Evolutionary conservation across 2,797 vertebrate genomes (phyloP), one percentile per base, ranked within the genome.

Genomic region (Chrysocyon brachyurus): DNA sequence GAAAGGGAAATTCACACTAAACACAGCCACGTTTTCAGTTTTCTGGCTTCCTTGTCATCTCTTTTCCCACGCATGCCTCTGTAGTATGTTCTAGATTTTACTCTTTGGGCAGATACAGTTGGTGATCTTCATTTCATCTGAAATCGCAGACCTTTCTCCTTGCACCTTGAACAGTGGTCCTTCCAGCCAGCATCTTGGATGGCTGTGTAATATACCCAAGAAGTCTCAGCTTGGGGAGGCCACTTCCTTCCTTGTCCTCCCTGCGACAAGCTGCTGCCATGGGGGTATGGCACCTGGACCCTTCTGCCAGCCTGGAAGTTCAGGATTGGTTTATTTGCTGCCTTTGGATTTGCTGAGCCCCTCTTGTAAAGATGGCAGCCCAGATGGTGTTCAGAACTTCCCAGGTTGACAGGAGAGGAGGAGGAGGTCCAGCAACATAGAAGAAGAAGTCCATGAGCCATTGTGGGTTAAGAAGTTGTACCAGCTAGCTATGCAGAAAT

Each of bases 261-360:
- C 1, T 0, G 0, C 49, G 81, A 70, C 15, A 2, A 33, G 33
- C 73, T 3, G 36, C 36, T 19, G 19, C 70, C 11, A 0, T 10
- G 17, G 14, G 52, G 52, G 19, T 66, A 63, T 33, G 66, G 14
- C 36, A 54, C 24, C 54, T 5, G 0, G n/a, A 17, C n/a, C 19
- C 56, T 89, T 40, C 24, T 2, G 3, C 84, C 54, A 24, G 40
- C 73, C 70, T 46, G 17, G 52, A 90, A 77, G 90, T 15, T 57
- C 6, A 3, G 57, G 83, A 59, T 70, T 12, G 6, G 21, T 28
- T 36, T 19, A 6, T 15, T 12, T 0, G 0, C 59, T 2, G 3
- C 68, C 66, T 36, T 70, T 12, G 16, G 22, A 52, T 46, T n/a
- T 21, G 8, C 63, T 0, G 24, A 78, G 77, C 63, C 36, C 57